Evolutionary conservation across 2,113 vertebrate genomes (phyloP), one percentile per base, ranked within the genome.

Genomic region (Ginglymostoma cirratum): DNA sequence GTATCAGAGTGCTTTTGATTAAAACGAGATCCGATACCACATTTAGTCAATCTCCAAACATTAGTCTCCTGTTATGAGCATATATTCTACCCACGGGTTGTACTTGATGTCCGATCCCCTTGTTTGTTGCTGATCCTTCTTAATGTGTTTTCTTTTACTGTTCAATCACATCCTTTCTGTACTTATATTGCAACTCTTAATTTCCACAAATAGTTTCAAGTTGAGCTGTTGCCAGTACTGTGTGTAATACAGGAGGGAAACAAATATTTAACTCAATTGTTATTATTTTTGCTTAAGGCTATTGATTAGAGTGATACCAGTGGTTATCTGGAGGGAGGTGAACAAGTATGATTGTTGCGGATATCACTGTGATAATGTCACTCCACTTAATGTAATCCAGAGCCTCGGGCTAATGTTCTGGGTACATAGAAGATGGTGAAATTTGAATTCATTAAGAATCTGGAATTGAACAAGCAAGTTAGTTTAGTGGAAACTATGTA

Each of bases 231-330:
- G 52, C 61, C 87, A 90, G 87, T 55, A 61, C 48, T 90, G n/a
- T 95, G 7, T 70, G 67, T 95, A 72, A 67, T 70, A 94, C 14
- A 15, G 52, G 34, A 70, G 92, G 65, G 66, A 3, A 69, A 45
- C 45, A 45, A 72, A 45, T 95, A 95, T 72, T 95, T 95, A 95
- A 72, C 67, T 95, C 24, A 76, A 48, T 27, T 24, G 67, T 72
- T 52, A 23, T 72, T 72, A 24, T 48, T 67, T 95, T 76, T 95
- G 27, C 19, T 24, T 52, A 27, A 95, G 42, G 27, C 67, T 95
- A 48, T 17, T 95, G 27, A 52, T 95, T 69, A 34, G 48, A 94
- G 42, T 23, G 66, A 72, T 94, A 67, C 92, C 30, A 27, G 17
- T 69, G 48, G 67, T 72, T 34, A 95, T 69, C 52, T 95, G 94